Conservation (phyloP, 1,140 invertebrate species). For the Lordiphosa clarofinis region DNA sequence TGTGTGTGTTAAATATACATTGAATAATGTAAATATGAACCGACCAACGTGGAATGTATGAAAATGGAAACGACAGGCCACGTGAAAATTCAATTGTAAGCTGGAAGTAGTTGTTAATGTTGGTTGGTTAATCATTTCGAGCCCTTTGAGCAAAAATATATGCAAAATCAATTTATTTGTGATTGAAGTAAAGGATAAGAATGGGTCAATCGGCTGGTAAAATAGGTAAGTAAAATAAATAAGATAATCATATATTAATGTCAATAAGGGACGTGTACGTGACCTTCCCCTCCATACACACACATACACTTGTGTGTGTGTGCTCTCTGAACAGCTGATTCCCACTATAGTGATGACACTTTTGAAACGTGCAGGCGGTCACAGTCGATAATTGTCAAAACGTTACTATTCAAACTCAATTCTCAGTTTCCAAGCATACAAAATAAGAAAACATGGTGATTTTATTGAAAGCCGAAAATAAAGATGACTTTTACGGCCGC, state of each 20-base stretch:
- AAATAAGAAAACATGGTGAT: conserved; percentile 21
- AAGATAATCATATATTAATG: conserved; percentile 25
- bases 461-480: conserved; percentile 16
- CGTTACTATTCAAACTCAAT: conserved; percentile 8
- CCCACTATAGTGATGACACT: conserved; percentile 33
- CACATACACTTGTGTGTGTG: too few relatives aligned
- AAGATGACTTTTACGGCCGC: conserved; percentile 12
- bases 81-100: conserved; percentile 44
- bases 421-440: neutral
- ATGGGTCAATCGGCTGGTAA: conserved; percentile 77
- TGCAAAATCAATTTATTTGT: conserved; percentile 20
- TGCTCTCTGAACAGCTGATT: conserved; percentile 61
- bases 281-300: conserved; percentile 42
- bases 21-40: conserved; percentile 12
- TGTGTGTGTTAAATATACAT: conserved; percentile 1
- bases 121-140: conserved; percentile 15
- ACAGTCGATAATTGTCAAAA: conserved; percentile 15
- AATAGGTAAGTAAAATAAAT: conserved; percentile 65
- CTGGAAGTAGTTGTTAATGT: conserved; percentile 20
- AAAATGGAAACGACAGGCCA: conserved; percentile 16
- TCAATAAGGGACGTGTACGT: conserved; percentile 45
- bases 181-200: conserved; percentile 18
- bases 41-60: too few relatives aligned
- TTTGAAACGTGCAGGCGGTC: neutral
- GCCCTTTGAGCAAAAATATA: conserved; percentile 24